Evolutionary conservation across 2,888 invertebrate genomes (phyloP), one percentile per base, ranked within the genome.

Genomic region (Cerastoderma edule): DNA sequence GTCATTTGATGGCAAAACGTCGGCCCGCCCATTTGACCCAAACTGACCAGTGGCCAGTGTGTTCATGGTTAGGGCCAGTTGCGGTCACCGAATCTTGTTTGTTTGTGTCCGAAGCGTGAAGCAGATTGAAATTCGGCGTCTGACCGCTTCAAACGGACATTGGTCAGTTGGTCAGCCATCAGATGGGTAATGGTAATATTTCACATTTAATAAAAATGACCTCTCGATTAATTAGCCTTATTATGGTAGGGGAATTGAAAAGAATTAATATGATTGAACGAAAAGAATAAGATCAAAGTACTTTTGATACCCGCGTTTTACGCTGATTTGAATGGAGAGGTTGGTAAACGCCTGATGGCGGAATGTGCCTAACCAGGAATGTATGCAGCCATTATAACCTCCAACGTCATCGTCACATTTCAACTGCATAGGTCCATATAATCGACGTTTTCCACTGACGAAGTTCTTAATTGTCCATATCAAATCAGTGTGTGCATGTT

Each of bases 1-100:
- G 48, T 32, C 22, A 39, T 60, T 69, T 69, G 69, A 69, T 69
- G 69, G 69, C 63, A 33, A 33, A 46, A 46, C 48, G 65, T 8
- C 48, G 48, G 46, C 65, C 27, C 65, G 48, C 65, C 65, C 65
- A 46, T 22, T 65, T 48, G 48, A 65, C 65, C 46, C 46, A n/a
- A 16, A 28, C 48, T 65, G 65, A 60, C 60, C 60, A 44, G 39
- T 35, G 60, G 10, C 60, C 60, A 39, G 39, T 60, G 39, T 60
- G 24, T 39, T 39, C 39, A 24, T 16, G 19, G 35, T 60, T 24
- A 27, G 60, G 60, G 60, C 32, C 60, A 60, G 60, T 33, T 39
- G 22, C 32, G 60, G 60, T 60, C 60, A 60, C n/a, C 8, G 33
- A 19, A 60, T 13, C 32, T 33, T 60, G 60, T 60, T 60, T 60